These are phyloP conservation scores for Holotrichia oblita DNA, from an alignment of 1,140 invertebrate genomes.

Conservation along the genomic window DNA sequence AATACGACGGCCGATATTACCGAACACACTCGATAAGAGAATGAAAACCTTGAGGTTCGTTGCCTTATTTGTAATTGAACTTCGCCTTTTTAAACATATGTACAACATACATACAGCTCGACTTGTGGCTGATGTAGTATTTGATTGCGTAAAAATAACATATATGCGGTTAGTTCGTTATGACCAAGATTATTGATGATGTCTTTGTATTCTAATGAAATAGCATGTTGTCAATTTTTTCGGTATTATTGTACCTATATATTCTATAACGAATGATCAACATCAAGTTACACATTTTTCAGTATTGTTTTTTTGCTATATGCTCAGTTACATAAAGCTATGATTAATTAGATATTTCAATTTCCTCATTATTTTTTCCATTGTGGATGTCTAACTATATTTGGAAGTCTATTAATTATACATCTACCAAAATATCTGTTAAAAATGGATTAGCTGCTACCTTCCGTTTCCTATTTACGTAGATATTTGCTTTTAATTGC, in stretches of 20 bases:
- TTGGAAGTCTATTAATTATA: too few species aligned
- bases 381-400: too few species aligned
- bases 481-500: too few species aligned
- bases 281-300: not conserved
- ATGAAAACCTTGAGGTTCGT: slow-evolving; percentile 25
- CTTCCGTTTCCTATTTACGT: too few species aligned
- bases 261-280: not conserved
- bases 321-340: too few species aligned
- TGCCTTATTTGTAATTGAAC: slow-evolving; percentile 20
- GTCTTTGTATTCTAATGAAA: slow-evolving; percentile 5
- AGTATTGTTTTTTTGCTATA: too few species aligned
- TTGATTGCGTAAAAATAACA: not conserved
- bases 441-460: too few species aligned
- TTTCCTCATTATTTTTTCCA: too few species aligned
- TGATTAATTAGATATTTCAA: too few species aligned
- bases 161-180: not conserved
- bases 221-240: not conserved
- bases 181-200: not conserved
- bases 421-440: too few species aligned
- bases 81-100: slow-evolving; percentile 3
- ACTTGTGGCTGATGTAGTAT: not conserved
- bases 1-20: not conserved
- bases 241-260: not conserved
- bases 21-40: slow-evolving; percentile 7
- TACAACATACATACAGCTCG: too few species aligned